Evolutionary conservation across 2,888 invertebrate species (phyloP).

Genomic region (Phaedon cochleariae): DNA sequence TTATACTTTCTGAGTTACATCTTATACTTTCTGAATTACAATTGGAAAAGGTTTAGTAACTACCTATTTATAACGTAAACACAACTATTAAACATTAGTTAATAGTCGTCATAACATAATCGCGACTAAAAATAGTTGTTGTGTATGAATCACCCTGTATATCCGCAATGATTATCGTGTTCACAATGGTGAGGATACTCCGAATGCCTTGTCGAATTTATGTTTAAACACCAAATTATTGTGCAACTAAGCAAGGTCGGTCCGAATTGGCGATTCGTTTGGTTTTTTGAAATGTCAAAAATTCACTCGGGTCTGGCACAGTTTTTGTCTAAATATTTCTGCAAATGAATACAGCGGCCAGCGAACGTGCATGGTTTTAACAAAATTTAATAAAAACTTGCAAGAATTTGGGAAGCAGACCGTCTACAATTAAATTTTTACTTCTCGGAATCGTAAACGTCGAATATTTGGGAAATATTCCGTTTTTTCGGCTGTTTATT

Average conservation of each 20-base stretch:
- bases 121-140: slow-evolving; percentile 7
- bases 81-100: no score
- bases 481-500: slow-evolving; percentile 32
- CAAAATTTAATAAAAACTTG: slow-evolving; percentile 55
- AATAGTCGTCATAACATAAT: no score
- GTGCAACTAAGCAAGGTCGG: slow-evolving; percentile 24
- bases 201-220: slow-evolving; percentile 17
- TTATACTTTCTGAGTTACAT: no score
- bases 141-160: slow-evolving; percentile 13
- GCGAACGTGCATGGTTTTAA: slow-evolving; percentile 52
- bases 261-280: slow-evolving; percentile 26
- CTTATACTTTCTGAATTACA: no score
- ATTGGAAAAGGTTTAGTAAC: no score
- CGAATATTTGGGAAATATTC: slow-evolving; percentile 40
- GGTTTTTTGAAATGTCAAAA: slow-evolving; percentile 49
- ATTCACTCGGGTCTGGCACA: slow-evolving; percentile 52
- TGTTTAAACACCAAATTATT: slow-evolving; percentile 31
- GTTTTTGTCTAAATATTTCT: slow-evolving; percentile 57
- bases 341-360: slow-evolving; percentile 52
- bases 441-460: slow-evolving; percentile 49
- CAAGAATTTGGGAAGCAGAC: slow-evolving; percentile 49
- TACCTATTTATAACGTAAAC: no score
- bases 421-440: slow-evolving; percentile 52
- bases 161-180: background rate
- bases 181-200: no score